phyloP scores from a whole-genome alignment of 2,797 vertebrate species.

The Pipistrellus nathusii region DNA sequence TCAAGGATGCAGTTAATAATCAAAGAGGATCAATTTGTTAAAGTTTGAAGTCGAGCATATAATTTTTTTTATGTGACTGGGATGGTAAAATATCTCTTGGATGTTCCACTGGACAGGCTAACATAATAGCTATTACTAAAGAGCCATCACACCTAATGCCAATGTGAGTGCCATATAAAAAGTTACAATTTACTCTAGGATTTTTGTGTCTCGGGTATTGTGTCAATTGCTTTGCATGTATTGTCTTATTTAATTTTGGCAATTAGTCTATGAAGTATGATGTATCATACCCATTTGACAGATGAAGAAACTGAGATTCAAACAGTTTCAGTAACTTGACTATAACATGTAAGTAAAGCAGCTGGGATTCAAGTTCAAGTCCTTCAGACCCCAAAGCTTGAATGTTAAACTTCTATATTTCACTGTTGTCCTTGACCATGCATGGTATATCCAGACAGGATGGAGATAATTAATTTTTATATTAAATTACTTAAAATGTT shows the following conservation, averaged over 20 bases:
- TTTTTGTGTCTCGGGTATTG: neutral
- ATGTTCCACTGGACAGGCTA: neutral
- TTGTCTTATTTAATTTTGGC: neutral
- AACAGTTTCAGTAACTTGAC: conserved; percentile 19
- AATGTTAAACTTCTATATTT: neutral
- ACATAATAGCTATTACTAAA: neutral
- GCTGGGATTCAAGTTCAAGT: neutral
- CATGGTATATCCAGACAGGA: neutral
- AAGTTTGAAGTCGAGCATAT: neutral
- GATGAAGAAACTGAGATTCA: neutral
- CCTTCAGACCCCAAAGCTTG: neutral
- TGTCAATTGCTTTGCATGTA: neutral
- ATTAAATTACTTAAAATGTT: conserved; percentile 33
- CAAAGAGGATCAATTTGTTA: conserved; percentile 32
- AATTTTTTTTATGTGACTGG: neutral
- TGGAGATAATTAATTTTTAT: conserved; percentile 14
- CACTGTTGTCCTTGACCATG: neutral
- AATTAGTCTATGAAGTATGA: neutral
- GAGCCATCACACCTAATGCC: neutral
- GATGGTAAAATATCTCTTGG: neutral
- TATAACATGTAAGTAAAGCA: neutral
- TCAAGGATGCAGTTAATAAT: conserved; percentile 26
- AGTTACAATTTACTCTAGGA: neutral
- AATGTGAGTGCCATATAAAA: neutral
- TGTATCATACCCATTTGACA: neutral